phyloP scores from a whole-genome alignment of 2,797 vertebrate species.

The Rhabdophis nuchalis region DNA sequence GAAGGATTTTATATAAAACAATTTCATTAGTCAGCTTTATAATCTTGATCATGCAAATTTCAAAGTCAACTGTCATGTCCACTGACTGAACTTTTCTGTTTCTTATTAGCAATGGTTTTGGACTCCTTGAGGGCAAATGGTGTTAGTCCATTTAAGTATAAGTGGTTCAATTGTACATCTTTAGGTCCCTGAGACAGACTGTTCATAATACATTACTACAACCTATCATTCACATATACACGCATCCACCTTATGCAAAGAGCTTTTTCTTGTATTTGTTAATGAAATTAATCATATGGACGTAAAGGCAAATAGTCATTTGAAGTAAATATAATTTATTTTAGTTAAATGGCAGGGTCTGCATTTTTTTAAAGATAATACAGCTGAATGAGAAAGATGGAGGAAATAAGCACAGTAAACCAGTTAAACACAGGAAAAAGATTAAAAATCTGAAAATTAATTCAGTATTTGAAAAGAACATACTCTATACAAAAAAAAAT shows the following conservation, averaged over 20 bases:
- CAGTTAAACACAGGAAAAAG: neutral
- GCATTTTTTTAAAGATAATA: slow-evolving; percentile 32
- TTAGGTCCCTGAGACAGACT: slow-evolving; percentile 3
- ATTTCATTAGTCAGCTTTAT: neutral
- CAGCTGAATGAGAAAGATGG: slow-evolving; percentile 26
- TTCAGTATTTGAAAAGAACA: neutral
- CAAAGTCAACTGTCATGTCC: neutral
- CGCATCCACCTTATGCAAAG: neutral
- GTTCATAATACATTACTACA: neutral
- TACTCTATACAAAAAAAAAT: slow-evolving; percentile 13
- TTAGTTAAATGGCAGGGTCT: slow-evolving; percentile 14
- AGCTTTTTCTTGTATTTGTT: neutral
- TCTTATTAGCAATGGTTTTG: neutral
- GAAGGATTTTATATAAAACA: neutral
- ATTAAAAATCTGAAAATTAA: slow-evolving; percentile 29
- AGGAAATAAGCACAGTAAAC: slow-evolving; percentile 23
- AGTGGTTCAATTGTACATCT: slow-evolving; percentile 2
- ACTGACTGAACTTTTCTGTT: neutral
- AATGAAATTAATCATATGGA: neutral
- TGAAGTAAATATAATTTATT: neutral
- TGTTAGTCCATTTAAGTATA: neutral
- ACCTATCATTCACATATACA: neutral
- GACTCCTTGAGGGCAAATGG: neutral
- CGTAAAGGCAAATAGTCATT: neutral
- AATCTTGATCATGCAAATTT: neutral